These are phyloP conservation scores for Taxidea taxus DNA, from an alignment of 2,113 vertebrate species.

Conservation along the genomic window DNA sequence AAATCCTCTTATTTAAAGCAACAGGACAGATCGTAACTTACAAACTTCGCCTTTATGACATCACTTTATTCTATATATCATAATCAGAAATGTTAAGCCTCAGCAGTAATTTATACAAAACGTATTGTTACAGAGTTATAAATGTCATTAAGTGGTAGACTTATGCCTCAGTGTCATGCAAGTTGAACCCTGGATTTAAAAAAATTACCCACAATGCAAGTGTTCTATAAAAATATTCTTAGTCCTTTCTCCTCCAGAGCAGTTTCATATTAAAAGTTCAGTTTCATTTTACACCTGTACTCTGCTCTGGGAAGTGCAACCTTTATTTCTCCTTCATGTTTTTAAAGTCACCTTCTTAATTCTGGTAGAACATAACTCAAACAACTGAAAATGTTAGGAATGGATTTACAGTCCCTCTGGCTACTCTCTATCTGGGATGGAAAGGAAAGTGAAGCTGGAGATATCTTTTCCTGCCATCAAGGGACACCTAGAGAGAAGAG, in stretches of 20 bases:
- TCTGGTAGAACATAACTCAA: constrained; percentile 71
- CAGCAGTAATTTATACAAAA: constrained; percentile 81
- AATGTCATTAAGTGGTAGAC: constrained; percentile 83
- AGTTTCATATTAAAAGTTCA: constrained; percentile 40
- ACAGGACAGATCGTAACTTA: constrained; percentile 81
- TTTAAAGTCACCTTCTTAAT: constrained; percentile 70
- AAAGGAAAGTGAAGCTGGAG: constrained; percentile 49
- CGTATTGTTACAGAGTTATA: constrained; percentile 81
- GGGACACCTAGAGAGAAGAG: constrained; percentile 68
- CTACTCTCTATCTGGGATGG: constrained; percentile 67
- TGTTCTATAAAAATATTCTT: constrained; percentile 76
- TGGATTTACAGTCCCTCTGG: constrained; percentile 74
- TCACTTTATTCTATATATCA: constrained; percentile 81
- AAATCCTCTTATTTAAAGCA: constrained; percentile 81
- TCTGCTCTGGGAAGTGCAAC: constrained; percentile 63
- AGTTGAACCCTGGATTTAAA: constrained; percentile 78
- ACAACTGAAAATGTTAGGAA: constrained; percentile 68
- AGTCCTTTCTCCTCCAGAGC: constrained; percentile 51
- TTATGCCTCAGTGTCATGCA: constrained; percentile 76
- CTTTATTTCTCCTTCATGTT: constrained; percentile 74
- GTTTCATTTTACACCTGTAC: constrained; percentile 70
- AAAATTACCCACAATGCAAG: constrained; percentile 69
- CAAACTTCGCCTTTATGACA: constrained; percentile 80
- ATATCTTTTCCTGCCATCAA: constrained; percentile 73
- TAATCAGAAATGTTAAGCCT: constrained; percentile 80